A percentile compares a stretch with the other conserved stretches of the same genome.
Evolutionary conservation across 2,888 invertebrate genomes (phyloP).

Genomic region (Brachyptera putata): DNA sequence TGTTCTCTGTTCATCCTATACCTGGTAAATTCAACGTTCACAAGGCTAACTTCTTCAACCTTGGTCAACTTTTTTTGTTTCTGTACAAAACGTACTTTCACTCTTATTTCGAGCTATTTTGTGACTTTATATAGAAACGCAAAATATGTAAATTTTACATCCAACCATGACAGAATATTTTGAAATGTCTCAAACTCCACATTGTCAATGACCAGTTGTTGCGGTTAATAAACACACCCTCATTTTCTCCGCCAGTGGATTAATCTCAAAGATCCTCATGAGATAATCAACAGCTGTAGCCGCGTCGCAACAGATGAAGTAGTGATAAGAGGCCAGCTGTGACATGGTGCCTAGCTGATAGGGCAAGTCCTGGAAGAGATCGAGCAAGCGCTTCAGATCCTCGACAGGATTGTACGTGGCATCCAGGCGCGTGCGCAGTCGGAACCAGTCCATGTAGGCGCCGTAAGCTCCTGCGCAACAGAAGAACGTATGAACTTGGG

Average conservation of each 20-base stretch:
- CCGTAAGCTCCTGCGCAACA: not conserved
- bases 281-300: not conserved
- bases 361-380: not conserved
- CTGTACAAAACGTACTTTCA: too few species aligned
- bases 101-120: too few species aligned
- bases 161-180: too few species aligned
- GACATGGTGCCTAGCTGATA: not conserved
- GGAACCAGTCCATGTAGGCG: not conserved
- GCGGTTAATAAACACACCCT: not conserved
- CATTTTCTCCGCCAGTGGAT: not conserved
- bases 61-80: too few species aligned
- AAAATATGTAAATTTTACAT: too few species aligned
- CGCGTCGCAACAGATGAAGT: not conserved
- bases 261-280: not conserved
- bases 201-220: not conserved
- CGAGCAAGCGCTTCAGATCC: not conserved
- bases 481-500: not conserved
- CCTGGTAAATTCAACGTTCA: too few species aligned
- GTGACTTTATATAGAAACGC: too few species aligned
- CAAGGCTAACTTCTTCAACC: too few species aligned
- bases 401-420: not conserved
- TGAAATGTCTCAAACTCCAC: too few species aligned
- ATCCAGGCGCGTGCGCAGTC: not conserved
- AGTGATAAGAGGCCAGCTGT: not conserved
- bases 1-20: too few species aligned